Conservation (phyloP, 2,888 invertebrate genomes). For the Xiphydria camelus region DNA sequence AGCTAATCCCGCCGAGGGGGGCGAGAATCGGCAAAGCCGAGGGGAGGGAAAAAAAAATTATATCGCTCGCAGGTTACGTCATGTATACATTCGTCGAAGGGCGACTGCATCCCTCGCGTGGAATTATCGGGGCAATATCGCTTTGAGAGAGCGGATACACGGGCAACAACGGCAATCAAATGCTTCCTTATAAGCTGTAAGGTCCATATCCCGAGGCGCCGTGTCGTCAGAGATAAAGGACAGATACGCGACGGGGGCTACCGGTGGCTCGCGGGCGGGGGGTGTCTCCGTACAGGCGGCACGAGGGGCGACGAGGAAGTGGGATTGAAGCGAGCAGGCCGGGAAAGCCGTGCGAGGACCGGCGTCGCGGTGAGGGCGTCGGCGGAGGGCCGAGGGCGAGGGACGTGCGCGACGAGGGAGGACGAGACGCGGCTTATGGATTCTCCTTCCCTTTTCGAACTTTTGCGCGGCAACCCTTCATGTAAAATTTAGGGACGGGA, state of each 20-base stretch:
- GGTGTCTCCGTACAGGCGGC: too few species aligned
- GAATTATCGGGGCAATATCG: conserved; percentile 14
- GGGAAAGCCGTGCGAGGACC: too few species aligned
- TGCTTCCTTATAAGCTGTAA: conserved; percentile 14
- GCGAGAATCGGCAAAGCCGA: too few species aligned
- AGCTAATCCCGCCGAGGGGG: too few species aligned
- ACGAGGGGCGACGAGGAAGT: not conserved
- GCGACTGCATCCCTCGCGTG: not conserved
- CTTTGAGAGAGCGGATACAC: conserved; percentile 4
- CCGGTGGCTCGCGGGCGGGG: too few species aligned
- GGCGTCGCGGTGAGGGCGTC: not conserved
- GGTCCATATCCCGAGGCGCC: conserved; percentile 14
- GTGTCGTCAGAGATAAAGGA: conserved; percentile 12
- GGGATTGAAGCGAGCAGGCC: not conserved
- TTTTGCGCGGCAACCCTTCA: conserved; percentile 45
- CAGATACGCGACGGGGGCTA: too few species aligned
- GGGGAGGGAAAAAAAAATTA: too few species aligned
- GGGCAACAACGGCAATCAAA: conserved; percentile 14
- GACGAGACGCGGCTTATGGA: conserved; percentile 8
- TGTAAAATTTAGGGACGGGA: conserved; percentile 31
- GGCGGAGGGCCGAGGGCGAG: not conserved
- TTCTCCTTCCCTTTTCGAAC: conserved; percentile 24
- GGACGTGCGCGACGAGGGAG: conserved; percentile 1
- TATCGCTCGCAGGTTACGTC: too few species aligned
- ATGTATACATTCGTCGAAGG: conserved; percentile 12